A percentile compares a stretch with the other conserved stretches of the same genome.
phyloP scores from a whole-genome alignment of 2,113 vertebrate genomes.

The Erythrocercus mccallii region DNA sequence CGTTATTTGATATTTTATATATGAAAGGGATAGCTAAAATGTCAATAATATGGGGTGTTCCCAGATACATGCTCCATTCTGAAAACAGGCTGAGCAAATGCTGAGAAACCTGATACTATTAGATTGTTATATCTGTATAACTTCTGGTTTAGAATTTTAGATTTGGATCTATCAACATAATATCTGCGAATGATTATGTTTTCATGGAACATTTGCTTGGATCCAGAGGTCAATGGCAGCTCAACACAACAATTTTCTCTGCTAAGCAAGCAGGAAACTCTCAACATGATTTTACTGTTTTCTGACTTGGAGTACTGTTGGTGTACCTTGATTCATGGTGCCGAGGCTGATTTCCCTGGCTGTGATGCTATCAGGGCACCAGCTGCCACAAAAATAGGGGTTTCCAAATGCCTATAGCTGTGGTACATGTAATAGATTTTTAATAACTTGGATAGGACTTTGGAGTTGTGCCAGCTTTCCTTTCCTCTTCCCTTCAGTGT shows the following conservation, averaged over 20 bases:
- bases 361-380: not conserved
- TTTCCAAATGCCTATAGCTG: not conserved
- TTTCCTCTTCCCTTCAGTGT: not conserved
- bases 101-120: not conserved
- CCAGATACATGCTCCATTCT: not conserved
- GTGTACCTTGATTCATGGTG: not conserved
- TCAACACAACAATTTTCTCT: not conserved
- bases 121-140: not conserved
- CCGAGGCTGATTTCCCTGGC: not conserved
- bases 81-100: not conserved
- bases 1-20: not conserved
- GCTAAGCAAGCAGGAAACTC: not conserved
- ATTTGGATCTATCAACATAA: not conserved
- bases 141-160: not conserved
- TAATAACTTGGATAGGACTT: not conserved
- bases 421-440: not conserved
- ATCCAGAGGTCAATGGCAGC: not conserved
- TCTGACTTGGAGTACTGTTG: not conserved
- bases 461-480: not conserved
- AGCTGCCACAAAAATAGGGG: not conserved
- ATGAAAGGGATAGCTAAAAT: not conserved
- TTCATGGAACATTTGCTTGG: not conserved
- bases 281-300: not conserved
- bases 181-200: not conserved
- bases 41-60: not conserved